phyloP scores from a whole-genome alignment of 2,113 vertebrate species.

The Brachyistius frenatus region DNA sequence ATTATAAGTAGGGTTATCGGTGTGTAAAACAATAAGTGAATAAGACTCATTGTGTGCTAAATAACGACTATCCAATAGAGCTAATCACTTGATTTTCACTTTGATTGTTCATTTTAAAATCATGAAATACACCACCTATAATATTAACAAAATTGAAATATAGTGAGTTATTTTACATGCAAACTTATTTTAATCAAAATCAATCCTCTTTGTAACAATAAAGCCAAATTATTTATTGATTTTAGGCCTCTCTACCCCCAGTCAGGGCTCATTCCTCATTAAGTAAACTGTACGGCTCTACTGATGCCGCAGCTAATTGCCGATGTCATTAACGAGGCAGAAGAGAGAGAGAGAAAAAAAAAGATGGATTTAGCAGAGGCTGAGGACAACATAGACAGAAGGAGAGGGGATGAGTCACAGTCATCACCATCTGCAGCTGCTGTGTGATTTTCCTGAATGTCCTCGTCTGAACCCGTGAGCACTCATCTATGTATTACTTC shows the following conservation, averaged over 20 bases:
- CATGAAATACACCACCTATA: too few species aligned
- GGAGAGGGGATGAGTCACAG: constrained; percentile 39
- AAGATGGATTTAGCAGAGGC: constrained; percentile 35
- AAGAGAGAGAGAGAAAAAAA: constrained; percentile 11
- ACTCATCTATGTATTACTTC: constrained; percentile 30
- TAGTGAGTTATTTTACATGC: too few species aligned
- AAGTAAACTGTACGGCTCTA: constrained; percentile 35
- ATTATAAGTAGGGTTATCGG: too few species aligned
- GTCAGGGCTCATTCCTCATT: constrained; percentile 26
- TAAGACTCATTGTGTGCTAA: too few species aligned
- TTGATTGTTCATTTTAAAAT: too few species aligned
- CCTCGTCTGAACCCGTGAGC: constrained; percentile 48
- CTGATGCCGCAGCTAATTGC: constrained; percentile 38
- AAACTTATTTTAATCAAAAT: constrained; percentile 4
- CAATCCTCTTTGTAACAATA: not conserved
- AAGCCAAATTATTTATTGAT: constrained; percentile 34
- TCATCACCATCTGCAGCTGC: constrained; percentile 59
- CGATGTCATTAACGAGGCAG: constrained; percentile 47
- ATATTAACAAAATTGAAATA: too few species aligned
- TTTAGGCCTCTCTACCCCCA: not conserved
- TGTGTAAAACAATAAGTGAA: too few species aligned
- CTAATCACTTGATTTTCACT: too few species aligned
- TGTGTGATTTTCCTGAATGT: constrained; percentile 47
- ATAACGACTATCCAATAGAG: too few species aligned
- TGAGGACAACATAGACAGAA: constrained; percentile 24